These are phyloP conservation scores for chimpanzee (Pan troglodytes) DNA, from an alignment of 2,113 vertebrate genomes.

Conservation along the genomic window DNA sequence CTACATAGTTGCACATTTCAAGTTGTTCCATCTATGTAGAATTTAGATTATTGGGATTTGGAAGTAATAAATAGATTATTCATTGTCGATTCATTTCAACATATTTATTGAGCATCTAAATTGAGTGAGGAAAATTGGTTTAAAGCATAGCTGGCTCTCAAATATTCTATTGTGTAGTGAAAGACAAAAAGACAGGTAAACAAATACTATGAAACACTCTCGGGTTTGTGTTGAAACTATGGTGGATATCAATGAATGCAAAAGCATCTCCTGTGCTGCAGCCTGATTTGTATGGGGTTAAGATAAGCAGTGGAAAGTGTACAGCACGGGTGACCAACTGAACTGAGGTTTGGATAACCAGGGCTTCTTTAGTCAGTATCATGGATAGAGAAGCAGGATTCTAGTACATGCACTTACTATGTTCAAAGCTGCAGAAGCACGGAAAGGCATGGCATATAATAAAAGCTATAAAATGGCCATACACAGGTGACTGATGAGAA, in stretches of 20 bases:
- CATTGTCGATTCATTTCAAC: background rate
- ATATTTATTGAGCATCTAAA: background rate
- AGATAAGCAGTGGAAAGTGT: background rate
- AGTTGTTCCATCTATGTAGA: background rate
- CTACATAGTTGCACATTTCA: background rate
- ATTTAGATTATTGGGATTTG: background rate
- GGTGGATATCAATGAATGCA: background rate
- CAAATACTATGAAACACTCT: background rate
- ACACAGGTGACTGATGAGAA: background rate
- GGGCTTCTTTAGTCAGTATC: background rate
- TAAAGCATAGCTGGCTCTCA: background rate
- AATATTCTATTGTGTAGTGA: background rate
- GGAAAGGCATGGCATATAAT: background rate
- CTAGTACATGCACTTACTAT: background rate
- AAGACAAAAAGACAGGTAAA: background rate
- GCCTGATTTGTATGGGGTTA: background rate
- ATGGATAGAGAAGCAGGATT: background rate
- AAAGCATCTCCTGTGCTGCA: background rate
- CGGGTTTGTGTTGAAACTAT: background rate
- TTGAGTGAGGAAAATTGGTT: background rate
- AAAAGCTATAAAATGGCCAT: background rate
- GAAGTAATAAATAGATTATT: background rate
- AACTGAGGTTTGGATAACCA: background rate
- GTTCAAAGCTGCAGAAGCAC: background rate
- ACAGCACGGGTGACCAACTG: background rate